Conservation (phyloP, 1,140 invertebrate species). For the Ceratoteleas bidentatus region DNA sequence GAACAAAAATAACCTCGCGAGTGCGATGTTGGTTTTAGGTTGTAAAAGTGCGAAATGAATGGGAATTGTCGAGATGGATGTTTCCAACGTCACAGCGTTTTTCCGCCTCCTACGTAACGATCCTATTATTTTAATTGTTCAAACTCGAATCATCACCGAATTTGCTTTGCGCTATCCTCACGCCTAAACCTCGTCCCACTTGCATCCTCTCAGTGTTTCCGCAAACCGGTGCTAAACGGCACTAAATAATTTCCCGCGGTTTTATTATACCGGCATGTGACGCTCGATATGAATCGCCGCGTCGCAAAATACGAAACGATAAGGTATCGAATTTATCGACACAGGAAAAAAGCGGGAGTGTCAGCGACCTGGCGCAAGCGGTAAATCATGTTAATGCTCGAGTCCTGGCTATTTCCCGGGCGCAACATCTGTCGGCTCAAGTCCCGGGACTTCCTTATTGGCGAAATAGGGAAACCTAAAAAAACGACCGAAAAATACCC, state of each 20-base stretch:
- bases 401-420: constrained; percentile 27
- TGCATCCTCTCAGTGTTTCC: too few species aligned
- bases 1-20: neutral
- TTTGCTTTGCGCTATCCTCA: neutral
- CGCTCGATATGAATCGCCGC: constrained; percentile 14
- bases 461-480: constrained; percentile 8
- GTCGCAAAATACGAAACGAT: constrained; percentile 26
- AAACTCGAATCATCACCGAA: neutral
- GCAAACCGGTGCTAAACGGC: neutral
- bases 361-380: constrained; percentile 48
- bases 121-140: too few species aligned
- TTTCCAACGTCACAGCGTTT: neutral
- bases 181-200: too few species aligned
- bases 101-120: neutral
- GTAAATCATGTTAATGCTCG: constrained; percentile 51
- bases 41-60: neutral
- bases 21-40: constrained; percentile 3
- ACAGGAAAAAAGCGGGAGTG: constrained; percentile 22
- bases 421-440: constrained; percentile 38
- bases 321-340: constrained; percentile 35
- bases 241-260: constrained; percentile 4
- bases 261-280: constrained; percentile 13
- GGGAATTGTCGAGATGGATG: neutral
- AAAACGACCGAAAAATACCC: constrained; percentile 1
- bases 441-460: constrained; percentile 35